Evolutionary conservation across 1,140 invertebrate species (phyloP), one percentile per base, ranked within the genome.

Genomic region (Drosophila kohkoa): DNA sequence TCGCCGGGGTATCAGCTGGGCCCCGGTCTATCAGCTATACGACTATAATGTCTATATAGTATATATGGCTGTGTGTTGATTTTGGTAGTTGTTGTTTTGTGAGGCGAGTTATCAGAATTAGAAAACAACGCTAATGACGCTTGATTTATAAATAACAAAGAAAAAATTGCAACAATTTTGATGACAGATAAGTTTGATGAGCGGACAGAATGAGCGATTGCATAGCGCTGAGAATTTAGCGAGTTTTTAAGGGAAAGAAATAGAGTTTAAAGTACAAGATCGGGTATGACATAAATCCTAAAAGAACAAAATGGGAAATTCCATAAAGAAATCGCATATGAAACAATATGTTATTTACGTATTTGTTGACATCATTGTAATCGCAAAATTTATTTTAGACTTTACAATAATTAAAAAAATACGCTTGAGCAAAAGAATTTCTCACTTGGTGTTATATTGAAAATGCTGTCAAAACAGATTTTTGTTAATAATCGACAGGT

Each of bases 181-280:
- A 43, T 65, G 41, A 71, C 41, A 41, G 69, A 71, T 71, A 71
- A 71, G 68, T 52, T 43, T 11, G 57, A 69, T 13, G 59, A 35
- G 35, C 11, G 35, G 20, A 51, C 28, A 38, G 32, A 55, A 57
- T 51, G 30, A 20, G 15, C 28, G 32, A 59, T n/a, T 25, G 35
- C 35, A 10, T 25, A 25, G 20, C 20, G 2, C 35, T 3, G 10
- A 38, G 1, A 38, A 10, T 8, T 38, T 32, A 3, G 30, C 5
- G 55, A 13, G 10, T 20, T 46, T 15, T 8, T 10, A 10, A 25
- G 4, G 7, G 7, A 35, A 16, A 64, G 25, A 43, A 41, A 43
- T 16, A 41, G 7, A 3, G 35, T 38, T 38, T 6, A 30, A 28
- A 43, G 30, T 5, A 5, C 20, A 58, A 54, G 20, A 65, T 32